Conservation (phyloP, 2,797 vertebrate genomes). For the Enoplosus armatus region DNA sequence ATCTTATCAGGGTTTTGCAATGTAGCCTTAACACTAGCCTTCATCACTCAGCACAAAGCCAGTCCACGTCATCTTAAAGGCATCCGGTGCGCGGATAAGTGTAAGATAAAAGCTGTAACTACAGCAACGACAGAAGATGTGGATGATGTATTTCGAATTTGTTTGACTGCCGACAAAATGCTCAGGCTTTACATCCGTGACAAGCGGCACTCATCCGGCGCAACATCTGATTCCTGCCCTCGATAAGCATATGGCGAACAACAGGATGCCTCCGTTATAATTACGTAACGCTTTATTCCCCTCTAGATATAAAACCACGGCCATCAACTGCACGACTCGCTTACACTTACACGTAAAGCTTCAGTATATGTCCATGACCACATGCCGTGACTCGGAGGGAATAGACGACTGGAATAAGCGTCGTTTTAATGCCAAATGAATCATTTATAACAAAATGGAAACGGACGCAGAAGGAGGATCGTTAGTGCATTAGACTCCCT, state of each 20-base stretch:
- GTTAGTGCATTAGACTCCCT: conserved; percentile 6
- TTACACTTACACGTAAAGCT: too few relatives aligned
- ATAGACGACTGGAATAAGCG: neutral
- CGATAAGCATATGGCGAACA: conserved; percentile 69
- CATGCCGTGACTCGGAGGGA: neutral
- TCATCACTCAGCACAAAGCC: neutral
- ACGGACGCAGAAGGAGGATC: conserved; percentile 35
- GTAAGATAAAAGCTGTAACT: conserved; percentile 9
- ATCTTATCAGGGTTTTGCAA: neutral
- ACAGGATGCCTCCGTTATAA: conserved; percentile 63
- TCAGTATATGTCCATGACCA: neutral
- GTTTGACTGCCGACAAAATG: neutral
- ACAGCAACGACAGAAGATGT: neutral
- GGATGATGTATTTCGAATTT: neutral
- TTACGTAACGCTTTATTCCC: conserved; percentile 80
- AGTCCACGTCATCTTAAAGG: conserved; percentile 62
- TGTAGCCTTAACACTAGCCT: conserved; percentile 12
- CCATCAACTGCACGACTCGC: neutral
- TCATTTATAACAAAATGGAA: conserved; percentile 78
- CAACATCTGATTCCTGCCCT: conserved; percentile 60
- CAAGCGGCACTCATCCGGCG: conserved; percentile 8
- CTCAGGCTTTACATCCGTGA: neutral
- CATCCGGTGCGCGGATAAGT: conserved; percentile 8
- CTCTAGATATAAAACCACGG: conserved; percentile 52
- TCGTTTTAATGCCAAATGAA: conserved; percentile 59